phyloP scores from a whole-genome alignment of 1,140 invertebrate genomes.

The Neotoxoptera formosana region DNA sequence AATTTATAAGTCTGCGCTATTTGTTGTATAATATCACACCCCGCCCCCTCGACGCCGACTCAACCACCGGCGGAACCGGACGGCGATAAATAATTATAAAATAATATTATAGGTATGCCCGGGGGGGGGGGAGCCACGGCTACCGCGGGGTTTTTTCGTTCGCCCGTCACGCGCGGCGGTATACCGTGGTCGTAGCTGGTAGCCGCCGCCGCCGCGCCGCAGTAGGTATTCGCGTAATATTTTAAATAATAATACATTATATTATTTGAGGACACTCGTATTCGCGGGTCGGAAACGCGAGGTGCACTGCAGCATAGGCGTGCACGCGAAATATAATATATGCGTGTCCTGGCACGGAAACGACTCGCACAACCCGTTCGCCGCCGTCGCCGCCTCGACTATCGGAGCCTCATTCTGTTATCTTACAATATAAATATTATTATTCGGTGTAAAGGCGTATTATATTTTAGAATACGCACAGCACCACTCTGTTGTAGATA shows the following conservation, averaged over 20 bases:
- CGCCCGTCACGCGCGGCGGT: not conserved
- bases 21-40: not conserved
- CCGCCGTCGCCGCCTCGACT: not conserved
- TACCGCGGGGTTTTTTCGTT: not conserved
- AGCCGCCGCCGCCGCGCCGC: not conserved
- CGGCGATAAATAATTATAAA: slow-evolving; percentile 34
- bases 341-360: slow-evolving; percentile 38
- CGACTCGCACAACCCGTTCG: slow-evolving; percentile 5
- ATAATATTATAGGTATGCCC: not conserved
- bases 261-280: not conserved
- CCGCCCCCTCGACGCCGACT: not conserved
- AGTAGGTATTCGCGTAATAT: not conserved
- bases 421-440: not conserved
- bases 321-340: slow-evolving; percentile 1
- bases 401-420: no score
- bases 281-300: not conserved
- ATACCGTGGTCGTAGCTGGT: not conserved
- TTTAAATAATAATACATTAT: not conserved
- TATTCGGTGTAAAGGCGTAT: not conserved
- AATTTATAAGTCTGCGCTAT: slow-evolving; percentile 41
- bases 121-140: not conserved
- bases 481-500: not conserved
- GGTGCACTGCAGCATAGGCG: not conserved
- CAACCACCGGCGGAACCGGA: not conserved
- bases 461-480: not conserved